Evolutionary conservation across 2,113 vertebrate genomes (phyloP).

Genomic region (Tachuris rubrigastra): DNA sequence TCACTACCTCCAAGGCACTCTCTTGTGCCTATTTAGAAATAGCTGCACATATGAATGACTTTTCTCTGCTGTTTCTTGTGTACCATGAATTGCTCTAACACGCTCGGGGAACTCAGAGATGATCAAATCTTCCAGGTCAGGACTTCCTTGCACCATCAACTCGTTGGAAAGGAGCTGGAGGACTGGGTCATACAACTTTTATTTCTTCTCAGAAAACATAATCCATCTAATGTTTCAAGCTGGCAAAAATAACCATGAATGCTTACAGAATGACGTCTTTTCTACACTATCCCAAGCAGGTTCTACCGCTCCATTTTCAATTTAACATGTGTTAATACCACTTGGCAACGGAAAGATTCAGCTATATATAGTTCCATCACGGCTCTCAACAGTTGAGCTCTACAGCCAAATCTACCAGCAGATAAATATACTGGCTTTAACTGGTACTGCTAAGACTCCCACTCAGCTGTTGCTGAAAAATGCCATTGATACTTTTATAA

Average conservation of each 20-base stretch:
- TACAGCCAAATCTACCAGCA: neutral
- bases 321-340: neutral
- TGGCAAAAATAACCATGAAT: neutral
- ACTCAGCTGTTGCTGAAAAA: slow-evolving; percentile 11
- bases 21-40: neutral
- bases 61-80: neutral
- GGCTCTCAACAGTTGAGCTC: neutral
- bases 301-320: neutral
- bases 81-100: neutral
- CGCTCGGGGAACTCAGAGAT: neutral
- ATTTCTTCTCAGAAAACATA: neutral
- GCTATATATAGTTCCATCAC: neutral
- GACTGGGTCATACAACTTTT: neutral
- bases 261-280: neutral
- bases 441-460: neutral
- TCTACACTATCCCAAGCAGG: neutral
- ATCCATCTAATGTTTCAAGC: neutral
- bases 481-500: neutral
- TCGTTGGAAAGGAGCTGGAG: neutral
- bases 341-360: neutral
- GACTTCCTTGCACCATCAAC: neutral
- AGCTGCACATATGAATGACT: neutral
- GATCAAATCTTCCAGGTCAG: neutral
- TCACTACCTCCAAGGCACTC: neutral
- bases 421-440: neutral